A percentile compares a stretch with the other conserved stretches of the same genome.
Evolutionary conservation across 2,113 vertebrate species (phyloP).

Genomic region (Pontoporia blainvillei): DNA sequence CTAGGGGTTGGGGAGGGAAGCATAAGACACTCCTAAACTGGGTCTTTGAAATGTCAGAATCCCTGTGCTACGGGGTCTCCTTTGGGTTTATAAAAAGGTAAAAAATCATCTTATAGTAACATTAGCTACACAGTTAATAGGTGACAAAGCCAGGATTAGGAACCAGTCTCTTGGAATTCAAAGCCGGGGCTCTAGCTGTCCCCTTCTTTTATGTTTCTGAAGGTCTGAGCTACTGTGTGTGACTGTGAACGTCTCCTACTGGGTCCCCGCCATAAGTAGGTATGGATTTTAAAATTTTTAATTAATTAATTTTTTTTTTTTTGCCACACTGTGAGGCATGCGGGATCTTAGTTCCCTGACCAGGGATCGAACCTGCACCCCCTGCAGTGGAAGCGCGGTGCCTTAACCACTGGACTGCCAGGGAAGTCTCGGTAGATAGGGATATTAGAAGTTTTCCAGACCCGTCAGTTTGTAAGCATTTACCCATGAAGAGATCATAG

Average conservation of each 20-base stretch:
- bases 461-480: neutral
- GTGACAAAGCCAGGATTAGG: neutral
- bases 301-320: too few species aligned
- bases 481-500: neutral
- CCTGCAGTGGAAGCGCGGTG: too few species aligned
- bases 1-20: neutral
- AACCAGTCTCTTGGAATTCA: neutral
- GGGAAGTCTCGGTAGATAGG: too few species aligned
- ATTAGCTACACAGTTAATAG: neutral
- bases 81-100: neutral
- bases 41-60: neutral
- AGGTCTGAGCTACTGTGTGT: neutral
- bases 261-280: neutral
- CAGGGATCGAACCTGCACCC: too few species aligned
- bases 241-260: neutral
- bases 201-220: neutral
- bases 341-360: too few species aligned
- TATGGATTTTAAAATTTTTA: neutral
- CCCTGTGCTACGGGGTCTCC: neutral
- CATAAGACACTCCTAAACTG: neutral
- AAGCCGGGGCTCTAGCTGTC: neutral
- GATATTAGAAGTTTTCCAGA: neutral
- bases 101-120: neutral
- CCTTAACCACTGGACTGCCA: too few species aligned
- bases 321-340: too few species aligned